Evolutionary conservation across 1,140 invertebrate genomes (phyloP), one percentile per base, ranked within the genome.

Genomic region (Onthophagus taurus): DNA sequence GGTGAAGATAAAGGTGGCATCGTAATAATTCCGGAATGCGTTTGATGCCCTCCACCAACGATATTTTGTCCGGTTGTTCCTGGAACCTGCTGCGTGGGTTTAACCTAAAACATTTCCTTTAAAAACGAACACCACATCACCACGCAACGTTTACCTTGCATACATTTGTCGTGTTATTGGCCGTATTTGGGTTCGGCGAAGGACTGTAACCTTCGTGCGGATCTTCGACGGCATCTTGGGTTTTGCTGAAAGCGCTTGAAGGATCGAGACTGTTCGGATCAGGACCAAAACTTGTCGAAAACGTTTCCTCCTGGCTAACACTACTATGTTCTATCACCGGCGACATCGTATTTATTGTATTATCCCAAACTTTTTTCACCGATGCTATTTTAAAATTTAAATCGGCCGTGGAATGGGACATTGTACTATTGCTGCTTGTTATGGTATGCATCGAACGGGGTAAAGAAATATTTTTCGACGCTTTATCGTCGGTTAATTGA

Each of bases 301-400:
- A 69, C 47, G 58, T 67, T n/a, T 63, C 70, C 45, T 75, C 57
- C 38, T 55, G 57, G 6, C 31, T 39, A 3, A 37, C 39, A 2
- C 52, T 72, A 30, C 73, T 72, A 51, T 83, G 80, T 42, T 85
- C 83, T 35, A 82, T 73, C 0, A 82, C 78, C 8, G 79, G 74
- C 6, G 75, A 70, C 69, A 78, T 75, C 43, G 71, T 80, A n/a
- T n/a, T n/a, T n/a, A 53, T 37, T 23, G 35, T 37, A 17, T 41
- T 41, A 17, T 89, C 86, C 86, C 86, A 89, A 23, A 80, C 86
- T 64, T 89, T 93, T 66, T 94, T 94, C 3, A 93, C 90, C 39
- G 88, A 90, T 5, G 87, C 87, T 53, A 95, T 93, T 69, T 96
- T 95, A 63, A 90, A 75, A 69, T 92, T 91, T 8, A 96, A 74